phyloP scores from a whole-genome alignment of 2,888 invertebrate genomes.

The Pecten maximus region DNA sequence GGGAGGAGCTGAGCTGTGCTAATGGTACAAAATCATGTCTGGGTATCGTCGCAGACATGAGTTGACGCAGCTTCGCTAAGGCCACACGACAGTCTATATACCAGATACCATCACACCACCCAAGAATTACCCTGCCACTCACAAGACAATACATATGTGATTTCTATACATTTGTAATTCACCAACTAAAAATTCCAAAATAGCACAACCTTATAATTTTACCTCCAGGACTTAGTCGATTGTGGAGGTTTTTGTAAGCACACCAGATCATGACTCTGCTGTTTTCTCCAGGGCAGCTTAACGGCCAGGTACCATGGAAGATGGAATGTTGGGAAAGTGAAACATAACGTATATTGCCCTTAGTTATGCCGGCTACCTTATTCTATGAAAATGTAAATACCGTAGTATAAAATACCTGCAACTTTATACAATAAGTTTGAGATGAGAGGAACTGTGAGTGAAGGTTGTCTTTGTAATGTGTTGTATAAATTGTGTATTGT shows the following conservation, averaged over 20 bases:
- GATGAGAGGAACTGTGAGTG: too few relatives aligned
- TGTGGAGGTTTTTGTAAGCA: background rate
- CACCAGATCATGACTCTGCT: background rate
- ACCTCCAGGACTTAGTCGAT: background rate
- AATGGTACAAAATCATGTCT: background rate
- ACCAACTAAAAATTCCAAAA: background rate
- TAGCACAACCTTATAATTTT: background rate
- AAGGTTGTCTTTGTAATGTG: too few relatives aligned
- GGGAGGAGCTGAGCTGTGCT: background rate
- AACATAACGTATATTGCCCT: too few relatives aligned
- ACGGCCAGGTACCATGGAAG: too few relatives aligned
- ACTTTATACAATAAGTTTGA: too few relatives aligned
- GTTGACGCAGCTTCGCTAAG: background rate
- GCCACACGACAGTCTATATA: background rate
- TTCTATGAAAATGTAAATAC: too few relatives aligned
- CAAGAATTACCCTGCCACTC: background rate
- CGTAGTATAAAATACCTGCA: too few relatives aligned
- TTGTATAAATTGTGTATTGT: too few relatives aligned
- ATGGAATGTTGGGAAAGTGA: too few relatives aligned
- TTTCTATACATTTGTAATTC: background rate
- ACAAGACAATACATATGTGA: background rate
- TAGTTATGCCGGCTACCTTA: too few relatives aligned
- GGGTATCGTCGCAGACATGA: background rate
- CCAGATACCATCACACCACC: background rate
- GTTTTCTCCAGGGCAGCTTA: too few relatives aligned